phyloP scores from a whole-genome alignment of 2,888 invertebrate species.

The Sesia bembeciformis region DNA sequence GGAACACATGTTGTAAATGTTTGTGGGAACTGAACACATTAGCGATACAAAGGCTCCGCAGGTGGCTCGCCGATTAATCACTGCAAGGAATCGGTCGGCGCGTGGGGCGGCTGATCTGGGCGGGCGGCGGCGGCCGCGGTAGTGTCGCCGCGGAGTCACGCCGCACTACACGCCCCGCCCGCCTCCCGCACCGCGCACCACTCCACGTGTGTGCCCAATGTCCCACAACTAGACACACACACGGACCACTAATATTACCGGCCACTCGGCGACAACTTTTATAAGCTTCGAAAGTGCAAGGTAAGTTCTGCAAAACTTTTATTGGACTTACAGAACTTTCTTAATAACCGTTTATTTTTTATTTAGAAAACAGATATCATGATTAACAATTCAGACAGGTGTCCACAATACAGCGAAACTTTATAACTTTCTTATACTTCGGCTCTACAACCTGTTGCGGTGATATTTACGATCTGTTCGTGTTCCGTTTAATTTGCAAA shows the following conservation, averaged over 20 bases:
- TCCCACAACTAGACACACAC: not conserved
- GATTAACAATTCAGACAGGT: no score
- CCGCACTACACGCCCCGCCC: slow-evolving; percentile 44
- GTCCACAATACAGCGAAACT: no score
- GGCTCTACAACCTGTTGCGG: not conserved
- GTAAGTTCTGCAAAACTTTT: no score
- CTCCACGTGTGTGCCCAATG: not conserved
- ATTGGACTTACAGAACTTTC: no score
- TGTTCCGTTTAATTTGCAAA: not conserved
- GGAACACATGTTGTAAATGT: no score
- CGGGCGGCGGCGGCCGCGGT: slow-evolving; percentile 41
- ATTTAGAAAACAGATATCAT: no score
- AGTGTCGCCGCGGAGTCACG: slow-evolving; percentile 55
- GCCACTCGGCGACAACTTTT: no score
- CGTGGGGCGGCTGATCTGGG: slow-evolving; percentile 13
- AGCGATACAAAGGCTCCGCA: slow-evolving; percentile 64
- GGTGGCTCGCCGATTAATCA: slow-evolving; percentile 69
- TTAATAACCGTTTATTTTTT: no score
- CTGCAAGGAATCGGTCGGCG: slow-evolving; percentile 39
- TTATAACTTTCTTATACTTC: no score
- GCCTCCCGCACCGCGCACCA: slow-evolving; percentile 1
- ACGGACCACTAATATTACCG: not conserved
- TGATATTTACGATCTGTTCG: not conserved
- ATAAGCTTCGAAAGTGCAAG: no score
- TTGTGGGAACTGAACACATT: slow-evolving; percentile 25